Evolutionary conservation across 2,113 vertebrate species (phyloP).

Genomic region (Myrmophylax atrothorax): DNA sequence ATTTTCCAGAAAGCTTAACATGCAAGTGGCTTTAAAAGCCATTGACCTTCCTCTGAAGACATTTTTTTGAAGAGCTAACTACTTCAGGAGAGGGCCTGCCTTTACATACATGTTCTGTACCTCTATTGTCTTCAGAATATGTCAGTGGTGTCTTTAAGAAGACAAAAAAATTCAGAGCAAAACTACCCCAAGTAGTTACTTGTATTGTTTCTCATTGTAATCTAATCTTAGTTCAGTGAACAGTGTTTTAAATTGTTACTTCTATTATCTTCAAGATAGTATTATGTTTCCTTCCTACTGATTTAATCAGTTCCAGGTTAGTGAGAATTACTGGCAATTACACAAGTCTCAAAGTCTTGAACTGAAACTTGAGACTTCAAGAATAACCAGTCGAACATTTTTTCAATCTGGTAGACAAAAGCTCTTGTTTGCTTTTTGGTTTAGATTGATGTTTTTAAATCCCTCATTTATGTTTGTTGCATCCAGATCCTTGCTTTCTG

Average conservation of each 20-base stretch:
- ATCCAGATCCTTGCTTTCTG: background rate
- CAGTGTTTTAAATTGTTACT: background rate
- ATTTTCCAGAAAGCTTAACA: background rate
- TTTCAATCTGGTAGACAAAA: background rate
- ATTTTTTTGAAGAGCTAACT: background rate
- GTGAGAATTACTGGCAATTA: background rate
- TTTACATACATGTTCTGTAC: background rate
- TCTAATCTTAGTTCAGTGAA: background rate
- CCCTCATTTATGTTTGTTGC: background rate
- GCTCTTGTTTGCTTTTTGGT: background rate
- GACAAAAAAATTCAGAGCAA: background rate
- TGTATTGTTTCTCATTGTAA: background rate
- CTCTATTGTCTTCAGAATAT: background rate
- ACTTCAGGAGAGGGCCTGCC: background rate
- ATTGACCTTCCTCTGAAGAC: background rate
- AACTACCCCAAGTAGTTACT: background rate
- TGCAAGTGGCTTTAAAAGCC: background rate
- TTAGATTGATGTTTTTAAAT: background rate
- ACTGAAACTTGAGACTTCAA: background rate
- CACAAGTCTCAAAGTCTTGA: background rate
- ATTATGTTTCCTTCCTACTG: background rate
- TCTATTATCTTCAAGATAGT: background rate
- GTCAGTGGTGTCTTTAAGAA: background rate
- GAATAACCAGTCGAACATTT: background rate
- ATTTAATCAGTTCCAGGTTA: background rate